Percentiles rank a stretch among this genome's conserved stretches.
These are phyloP conservation scores for Cheilosia vulpina DNA, from an alignment of 2,888 invertebrate genomes.

Conservation along the genomic window DNA sequence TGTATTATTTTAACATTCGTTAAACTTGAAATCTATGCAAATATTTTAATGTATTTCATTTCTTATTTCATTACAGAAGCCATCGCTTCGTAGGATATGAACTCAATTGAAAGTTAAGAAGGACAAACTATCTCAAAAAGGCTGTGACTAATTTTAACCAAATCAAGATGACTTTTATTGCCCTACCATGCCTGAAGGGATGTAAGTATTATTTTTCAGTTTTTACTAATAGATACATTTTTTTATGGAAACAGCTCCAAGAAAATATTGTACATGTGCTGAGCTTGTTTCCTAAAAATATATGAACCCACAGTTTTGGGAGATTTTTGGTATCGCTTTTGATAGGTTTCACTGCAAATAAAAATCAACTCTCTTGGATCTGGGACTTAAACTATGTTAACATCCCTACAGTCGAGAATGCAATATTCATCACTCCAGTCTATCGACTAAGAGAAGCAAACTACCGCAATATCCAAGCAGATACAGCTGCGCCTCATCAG, in stretches of 20 bases:
- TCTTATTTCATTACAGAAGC: constrained; percentile 27
- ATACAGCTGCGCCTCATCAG: too few species aligned
- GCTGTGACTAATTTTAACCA: constrained; percentile 4
- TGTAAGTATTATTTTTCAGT: constrained; percentile 36
- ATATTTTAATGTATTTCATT: neutral
- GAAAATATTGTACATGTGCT: too few species aligned
- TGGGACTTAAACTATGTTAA: too few species aligned
- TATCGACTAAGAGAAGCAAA: neutral
- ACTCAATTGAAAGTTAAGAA: constrained; percentile 19
- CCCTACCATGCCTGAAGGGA: constrained; percentile 47
- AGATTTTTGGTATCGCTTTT: too few species aligned
- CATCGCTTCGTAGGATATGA: constrained; percentile 15
- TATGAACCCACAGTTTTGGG: too few species aligned
- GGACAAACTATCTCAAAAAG: neutral
- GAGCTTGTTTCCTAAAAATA: too few species aligned
- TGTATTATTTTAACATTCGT: neutral
- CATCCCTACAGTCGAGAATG: neutral
- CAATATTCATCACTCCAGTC: neutral
- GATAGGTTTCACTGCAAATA: too few species aligned
- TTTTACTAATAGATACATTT: neutral
- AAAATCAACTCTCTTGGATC: too few species aligned
- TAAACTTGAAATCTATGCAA: neutral
- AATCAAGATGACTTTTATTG: constrained; percentile 51
- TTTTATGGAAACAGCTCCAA: neutral
- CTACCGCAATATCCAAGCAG: neutral